Percentiles rank a stretch among this genome's conserved stretches.
Conservation (phyloP, 2,113 vertebrate species). For the Odocoileus virginianus region DNA sequence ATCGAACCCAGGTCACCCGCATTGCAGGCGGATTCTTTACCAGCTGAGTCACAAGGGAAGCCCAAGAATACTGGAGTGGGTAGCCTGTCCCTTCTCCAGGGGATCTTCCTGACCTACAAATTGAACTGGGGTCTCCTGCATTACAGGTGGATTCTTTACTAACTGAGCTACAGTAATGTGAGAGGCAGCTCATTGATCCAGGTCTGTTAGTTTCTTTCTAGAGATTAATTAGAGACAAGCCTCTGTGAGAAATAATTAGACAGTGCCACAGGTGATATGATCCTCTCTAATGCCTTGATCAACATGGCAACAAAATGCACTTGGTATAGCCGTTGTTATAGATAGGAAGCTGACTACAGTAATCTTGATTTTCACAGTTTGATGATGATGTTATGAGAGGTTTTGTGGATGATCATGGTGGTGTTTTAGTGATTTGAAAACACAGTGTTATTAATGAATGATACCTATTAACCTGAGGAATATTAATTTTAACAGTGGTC, state of each 20-base stretch:
- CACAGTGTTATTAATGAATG: not conserved
- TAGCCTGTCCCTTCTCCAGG: not conserved
- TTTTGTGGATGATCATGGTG: not conserved
- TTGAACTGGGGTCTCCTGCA: not conserved
- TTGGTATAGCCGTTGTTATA: not conserved
- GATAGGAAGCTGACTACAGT: not conserved
- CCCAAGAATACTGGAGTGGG: not conserved
- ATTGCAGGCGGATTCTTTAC: not conserved
- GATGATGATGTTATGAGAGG: not conserved
- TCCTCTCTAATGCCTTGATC: not conserved
- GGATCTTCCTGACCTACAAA: not conserved
- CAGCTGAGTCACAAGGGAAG: not conserved
- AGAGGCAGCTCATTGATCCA: not conserved
- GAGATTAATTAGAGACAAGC: not conserved
- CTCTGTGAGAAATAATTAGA: not conserved
- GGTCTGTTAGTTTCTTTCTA: not conserved
- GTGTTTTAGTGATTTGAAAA: not conserved
- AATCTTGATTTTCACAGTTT: not conserved
- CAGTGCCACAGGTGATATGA: not conserved
- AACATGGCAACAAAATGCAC: not conserved
- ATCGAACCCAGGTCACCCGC: not conserved
- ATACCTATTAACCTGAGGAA: conserved; percentile 17
- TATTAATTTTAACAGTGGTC: conserved; percentile 89
- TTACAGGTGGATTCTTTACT: not conserved
- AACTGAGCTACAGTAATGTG: not conserved